Evolutionary conservation across 2,797 vertebrate genomes (phyloP), one percentile per base, ranked within the genome.

Genomic region (Euphonia xanthogaster): DNA sequence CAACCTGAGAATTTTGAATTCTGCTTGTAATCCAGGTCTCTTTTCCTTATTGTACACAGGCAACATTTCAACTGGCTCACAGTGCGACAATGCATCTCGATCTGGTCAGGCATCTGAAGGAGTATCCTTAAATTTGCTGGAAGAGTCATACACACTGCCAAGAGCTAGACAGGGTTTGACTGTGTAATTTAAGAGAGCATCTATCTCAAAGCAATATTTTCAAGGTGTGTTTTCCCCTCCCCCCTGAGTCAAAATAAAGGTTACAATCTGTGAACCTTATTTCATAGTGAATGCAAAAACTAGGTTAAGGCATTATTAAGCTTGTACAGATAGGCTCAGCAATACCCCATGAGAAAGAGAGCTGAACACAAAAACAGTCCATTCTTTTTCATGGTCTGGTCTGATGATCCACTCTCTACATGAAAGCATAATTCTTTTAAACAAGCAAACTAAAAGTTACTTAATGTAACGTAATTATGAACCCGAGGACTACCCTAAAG

Each of bases 221-320:
- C 68, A 84, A 96, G 76, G 40, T 78, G 62, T 2, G 3, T 33
- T 76, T 68, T 35, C 51, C 33, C 24, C 13, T 86, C 25, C 45
- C 18, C 15, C 31, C 54, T 7, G 6, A 58, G 68, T 83, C 45
- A 78, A 86, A 86, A 77, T 4, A 70, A 76, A 90, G 10, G 33
- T 55, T 86, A 23, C 22, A 55, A 44, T 51, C 65, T 61, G 22
- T 44, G 62, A 91, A 72, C 16, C 51, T 80, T 67, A 40, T 81
- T 90, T 84, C 51, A 75, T 7, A 63, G 48, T 9, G 16, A 94
- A 88, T 27, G 15, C 40, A 73, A 60, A 93, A 90, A 55, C 8
- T 75, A 88, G 76, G 79, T 95, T 94, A 95, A 93, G 37, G 44
- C 50, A 48, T 80, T 84, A 86, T 93, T 93, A 84, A 86, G 53